A percentile compares a stretch with the other conserved stretches of the same genome.
These are phyloP conservation scores for Lutjanus argentimaculatus DNA, from an alignment of 2,797 vertebrate genomes.

Conservation along the genomic window DNA sequence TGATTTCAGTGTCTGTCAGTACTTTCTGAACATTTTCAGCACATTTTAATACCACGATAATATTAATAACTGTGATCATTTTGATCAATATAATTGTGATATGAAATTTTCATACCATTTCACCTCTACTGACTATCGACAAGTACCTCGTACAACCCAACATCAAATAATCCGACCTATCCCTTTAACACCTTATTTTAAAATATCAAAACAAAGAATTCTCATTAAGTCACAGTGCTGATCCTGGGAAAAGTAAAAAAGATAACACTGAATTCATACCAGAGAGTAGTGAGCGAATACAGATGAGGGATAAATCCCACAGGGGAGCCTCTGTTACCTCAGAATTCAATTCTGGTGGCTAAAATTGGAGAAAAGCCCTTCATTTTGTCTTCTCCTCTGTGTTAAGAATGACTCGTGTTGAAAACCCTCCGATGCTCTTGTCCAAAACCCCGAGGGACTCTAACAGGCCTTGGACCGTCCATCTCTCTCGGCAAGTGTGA, in stretches of 20 bases:
- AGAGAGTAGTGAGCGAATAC: conserved; percentile 33
- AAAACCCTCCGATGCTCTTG: conserved; percentile 68
- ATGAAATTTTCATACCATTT: too few species aligned
- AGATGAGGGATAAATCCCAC: conserved; percentile 54
- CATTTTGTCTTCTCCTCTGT: conserved; percentile 66
- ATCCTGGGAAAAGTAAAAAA: conserved; percentile 25
- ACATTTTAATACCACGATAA: too few species aligned
- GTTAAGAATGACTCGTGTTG: conserved; percentile 65
- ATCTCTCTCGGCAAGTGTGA: conserved; percentile 70
- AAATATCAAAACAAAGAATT: conserved; percentile 34
- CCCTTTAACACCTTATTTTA: background rate
- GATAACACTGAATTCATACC: conserved; percentile 18
- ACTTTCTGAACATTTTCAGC: too few species aligned
- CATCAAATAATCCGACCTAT: too few species aligned
- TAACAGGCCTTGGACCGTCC: conserved; percentile 52
- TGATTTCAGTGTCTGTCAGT: too few species aligned
- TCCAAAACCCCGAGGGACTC: conserved; percentile 63
- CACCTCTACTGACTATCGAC: too few species aligned
- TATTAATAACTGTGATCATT: too few species aligned
- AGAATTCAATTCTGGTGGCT: conserved; percentile 74
- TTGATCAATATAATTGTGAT: too few species aligned
- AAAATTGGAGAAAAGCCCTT: conserved; percentile 74
- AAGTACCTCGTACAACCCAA: too few species aligned
- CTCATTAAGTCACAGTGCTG: background rate
- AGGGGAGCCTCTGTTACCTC: conserved; percentile 54